These are phyloP conservation scores for Agrotis segetum DNA, from an alignment of 2,888 invertebrate genomes.

Conservation along the genomic window DNA sequence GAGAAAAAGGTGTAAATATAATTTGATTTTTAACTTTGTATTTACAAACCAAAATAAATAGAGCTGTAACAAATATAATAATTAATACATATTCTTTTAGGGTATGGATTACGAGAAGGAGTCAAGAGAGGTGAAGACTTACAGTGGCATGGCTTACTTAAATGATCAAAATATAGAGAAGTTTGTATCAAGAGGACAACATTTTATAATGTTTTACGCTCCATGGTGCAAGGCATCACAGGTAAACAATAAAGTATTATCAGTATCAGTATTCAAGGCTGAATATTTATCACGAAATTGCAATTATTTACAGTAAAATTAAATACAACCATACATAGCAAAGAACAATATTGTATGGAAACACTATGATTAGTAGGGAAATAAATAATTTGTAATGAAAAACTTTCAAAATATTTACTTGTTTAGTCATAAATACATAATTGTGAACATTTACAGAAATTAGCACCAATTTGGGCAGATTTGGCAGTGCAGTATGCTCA, in stretches of 20 bases:
- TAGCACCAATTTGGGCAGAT: slow-evolving; percentile 96
- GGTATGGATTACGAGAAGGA: slow-evolving; percentile 65
- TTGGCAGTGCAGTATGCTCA: slow-evolving; percentile 93
- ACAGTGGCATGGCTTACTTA: slow-evolving; percentile 93
- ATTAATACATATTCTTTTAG: slow-evolving; percentile 61
- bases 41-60: too few relatives aligned
- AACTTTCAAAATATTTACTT: background rate
- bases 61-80: too few relatives aligned
- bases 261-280: background rate
- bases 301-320: slow-evolving; percentile 13
- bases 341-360: slow-evolving; percentile 10
- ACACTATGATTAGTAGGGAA: background rate
- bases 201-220: slow-evolving; percentile 97
- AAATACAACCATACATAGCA: background rate
- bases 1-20: too few relatives aligned
- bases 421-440: background rate
- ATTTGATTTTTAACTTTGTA: too few relatives aligned
- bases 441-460: slow-evolving; percentile 86
- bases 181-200: slow-evolving; percentile 93
- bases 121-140: slow-evolving; percentile 89
- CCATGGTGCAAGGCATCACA: slow-evolving; percentile 98
- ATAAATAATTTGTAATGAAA: slow-evolving; percentile 8
- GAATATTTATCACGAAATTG: slow-evolving; percentile 2
- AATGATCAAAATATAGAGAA: slow-evolving; percentile 94
- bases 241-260: slow-evolving; percentile 80